phyloP scores from a whole-genome alignment of 30 jellyfish, hydroid and myxozoan species.

The Kudoa iwatai region DNA sequence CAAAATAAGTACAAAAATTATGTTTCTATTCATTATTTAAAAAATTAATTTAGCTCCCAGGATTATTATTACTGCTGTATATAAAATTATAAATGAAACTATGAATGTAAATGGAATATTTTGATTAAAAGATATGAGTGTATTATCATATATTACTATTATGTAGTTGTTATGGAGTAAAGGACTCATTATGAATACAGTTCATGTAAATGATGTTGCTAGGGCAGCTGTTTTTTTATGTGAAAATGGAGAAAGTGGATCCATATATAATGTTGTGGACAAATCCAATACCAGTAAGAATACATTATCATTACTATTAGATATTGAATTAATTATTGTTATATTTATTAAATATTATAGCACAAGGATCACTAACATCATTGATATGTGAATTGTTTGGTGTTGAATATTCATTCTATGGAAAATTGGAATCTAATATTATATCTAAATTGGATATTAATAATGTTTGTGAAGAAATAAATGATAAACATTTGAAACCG shows the following conservation, averaged over 20 bases:
- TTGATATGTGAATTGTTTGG: constrained; percentile 22
- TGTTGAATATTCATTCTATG: constrained; percentile 32
- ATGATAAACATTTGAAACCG: constrained; percentile 49
- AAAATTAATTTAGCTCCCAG: too few species aligned
- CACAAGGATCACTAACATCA: constrained; percentile 47
- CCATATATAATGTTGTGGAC: constrained; percentile 28
- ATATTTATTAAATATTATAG: constrained; percentile 1
- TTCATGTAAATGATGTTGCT: constrained; percentile 37
- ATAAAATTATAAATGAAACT: too few species aligned
- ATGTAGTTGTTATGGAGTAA: constrained; percentile 35
- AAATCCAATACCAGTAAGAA: constrained; percentile 14
- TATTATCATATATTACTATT: too few species aligned
- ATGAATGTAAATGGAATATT: too few species aligned
- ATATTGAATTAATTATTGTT: neutral
- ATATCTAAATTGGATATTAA: constrained; percentile 11
- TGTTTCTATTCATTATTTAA: too few species aligned
- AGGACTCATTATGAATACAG: constrained; percentile 41
- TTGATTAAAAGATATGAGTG: too few species aligned
- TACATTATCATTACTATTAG: neutral
- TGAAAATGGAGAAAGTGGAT: constrained; percentile 11
- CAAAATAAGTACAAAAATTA: too few species aligned
- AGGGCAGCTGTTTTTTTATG: constrained; percentile 43
- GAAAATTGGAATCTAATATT: constrained; percentile 36
- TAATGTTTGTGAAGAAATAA: constrained; percentile 29
- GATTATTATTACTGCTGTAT: too few species aligned